Percentiles rank a stretch among this genome's conserved stretches.
Evolutionary conservation across 2,888 invertebrate species (phyloP).

Genomic region (Uropetala carovei): DNA sequence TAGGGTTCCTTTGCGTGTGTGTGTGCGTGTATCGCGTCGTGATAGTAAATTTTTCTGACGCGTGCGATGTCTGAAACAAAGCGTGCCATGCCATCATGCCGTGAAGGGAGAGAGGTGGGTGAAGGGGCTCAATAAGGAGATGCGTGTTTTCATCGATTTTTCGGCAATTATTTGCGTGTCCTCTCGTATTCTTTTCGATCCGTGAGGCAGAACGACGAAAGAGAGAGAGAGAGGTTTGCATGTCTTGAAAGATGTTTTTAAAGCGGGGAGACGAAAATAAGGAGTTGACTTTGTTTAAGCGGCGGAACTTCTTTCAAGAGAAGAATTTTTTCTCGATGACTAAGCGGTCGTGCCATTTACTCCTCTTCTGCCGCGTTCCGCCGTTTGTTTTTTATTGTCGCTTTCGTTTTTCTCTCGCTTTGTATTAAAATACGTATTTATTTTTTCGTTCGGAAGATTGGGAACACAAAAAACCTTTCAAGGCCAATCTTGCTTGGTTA

Average conservation of each 20-base stretch:
- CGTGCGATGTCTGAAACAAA: not conserved
- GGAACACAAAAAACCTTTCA: conserved; percentile 4
- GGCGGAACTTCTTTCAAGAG: not conserved
- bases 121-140: not conserved
- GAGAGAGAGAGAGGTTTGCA: not conserved
- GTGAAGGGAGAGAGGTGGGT: not conserved
- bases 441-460: not conserved
- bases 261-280: conserved; percentile 3
- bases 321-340: not conserved
- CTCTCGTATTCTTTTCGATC: not conserved
- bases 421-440: not conserved
- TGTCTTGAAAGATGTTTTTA: not conserved
- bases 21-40: too few species aligned
- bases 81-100: too few species aligned
- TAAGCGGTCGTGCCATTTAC: not conserved
- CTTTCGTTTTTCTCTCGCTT: not conserved
- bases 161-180: not conserved
- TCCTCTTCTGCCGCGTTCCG: not conserved
- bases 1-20: not conserved
- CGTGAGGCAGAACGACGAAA: too few species aligned
- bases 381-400: conserved; percentile 1
- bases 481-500: not conserved
- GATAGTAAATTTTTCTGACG: too few species aligned
- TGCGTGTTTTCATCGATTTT: not conserved
- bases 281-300: not conserved